Evolutionary conservation across 2,113 vertebrate species (phyloP).

Genomic region (Ictalurus furcatus): DNA sequence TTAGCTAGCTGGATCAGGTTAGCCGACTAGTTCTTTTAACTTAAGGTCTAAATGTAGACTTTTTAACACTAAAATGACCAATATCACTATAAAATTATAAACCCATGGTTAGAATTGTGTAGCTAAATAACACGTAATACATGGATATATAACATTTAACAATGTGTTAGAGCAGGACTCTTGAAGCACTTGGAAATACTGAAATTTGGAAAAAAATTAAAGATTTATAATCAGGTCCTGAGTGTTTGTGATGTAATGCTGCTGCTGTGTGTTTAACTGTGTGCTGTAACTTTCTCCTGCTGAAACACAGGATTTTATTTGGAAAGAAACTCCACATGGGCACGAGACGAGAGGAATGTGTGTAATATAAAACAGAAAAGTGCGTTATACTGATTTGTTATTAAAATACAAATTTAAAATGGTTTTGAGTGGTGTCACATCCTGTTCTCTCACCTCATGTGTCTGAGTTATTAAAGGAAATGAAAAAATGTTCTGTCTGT

Average conservation of each 20-base stretch:
- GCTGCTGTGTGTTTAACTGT: not conserved
- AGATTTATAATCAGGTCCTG: not conserved
- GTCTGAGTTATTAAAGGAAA: not conserved
- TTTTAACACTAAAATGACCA: not conserved
- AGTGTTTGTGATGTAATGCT: not conserved
- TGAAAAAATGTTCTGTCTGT: not conserved
- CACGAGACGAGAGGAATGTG: not conserved
- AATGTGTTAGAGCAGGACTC: not conserved
- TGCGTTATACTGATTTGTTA: conserved; percentile 23
- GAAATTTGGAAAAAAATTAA: not conserved
- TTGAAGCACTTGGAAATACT: not conserved
- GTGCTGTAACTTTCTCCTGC: not conserved
- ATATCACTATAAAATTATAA: not conserved
- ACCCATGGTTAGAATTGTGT: not conserved
- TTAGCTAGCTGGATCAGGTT: not conserved
- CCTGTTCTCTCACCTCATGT: not conserved
- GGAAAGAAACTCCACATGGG: not conserved
- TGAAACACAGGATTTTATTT: conserved; percentile 3
- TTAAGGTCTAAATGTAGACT: not conserved
- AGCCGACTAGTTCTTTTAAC: not conserved
- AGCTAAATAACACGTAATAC: not conserved
- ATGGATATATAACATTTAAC: too few relatives aligned
- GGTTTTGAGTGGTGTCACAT: not conserved
- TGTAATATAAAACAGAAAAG: not conserved
- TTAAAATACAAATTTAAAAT: conserved; percentile 9